Percentiles rank a stretch among this genome's conserved stretches.
phyloP scores from a whole-genome alignment of 2,797 vertebrate genomes.

The Calcarius lapponicus region DNA sequence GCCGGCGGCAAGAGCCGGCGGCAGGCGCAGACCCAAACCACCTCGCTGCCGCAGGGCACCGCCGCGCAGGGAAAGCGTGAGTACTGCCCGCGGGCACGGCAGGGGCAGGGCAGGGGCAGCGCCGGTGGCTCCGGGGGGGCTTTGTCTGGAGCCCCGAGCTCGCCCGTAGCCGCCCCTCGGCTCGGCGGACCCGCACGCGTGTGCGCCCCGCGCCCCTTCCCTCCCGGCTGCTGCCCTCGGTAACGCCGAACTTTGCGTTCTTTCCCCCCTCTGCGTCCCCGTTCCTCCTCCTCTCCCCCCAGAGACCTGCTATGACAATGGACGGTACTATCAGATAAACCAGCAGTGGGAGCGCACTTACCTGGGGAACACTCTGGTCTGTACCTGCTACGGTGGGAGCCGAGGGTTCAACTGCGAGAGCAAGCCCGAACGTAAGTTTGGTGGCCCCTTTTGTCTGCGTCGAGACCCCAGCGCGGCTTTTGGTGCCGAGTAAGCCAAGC shows the following conservation, averaged over 20 bases:
- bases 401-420: slow-evolving; percentile 94
- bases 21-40: slow-evolving; percentile 77
- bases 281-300: neutral
- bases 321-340: slow-evolving; percentile 83
- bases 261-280: neutral
- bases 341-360: slow-evolving; percentile 95
- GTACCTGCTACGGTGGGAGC: slow-evolving; percentile 92
- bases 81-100: slow-evolving; percentile 22
- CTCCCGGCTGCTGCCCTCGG: neutral
- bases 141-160: neutral
- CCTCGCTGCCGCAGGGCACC: slow-evolving; percentile 70
- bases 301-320: slow-evolving; percentile 91
- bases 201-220: neutral
- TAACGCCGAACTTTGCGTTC: neutral
- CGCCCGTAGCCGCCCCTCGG: neutral
- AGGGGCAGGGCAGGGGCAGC: neutral
- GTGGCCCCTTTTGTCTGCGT: neutral
- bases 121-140: neutral
- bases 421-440: slow-evolving; percentile 90
- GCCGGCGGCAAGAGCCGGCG: slow-evolving; percentile 75
- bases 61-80: slow-evolving; percentile 76
- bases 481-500: neutral
- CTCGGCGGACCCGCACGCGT: neutral
- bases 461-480: neutral
- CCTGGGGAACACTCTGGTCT: slow-evolving; percentile 87